Conservation (phyloP, 2,888 invertebrate species). For the Polyommatus iphigenia region DNA sequence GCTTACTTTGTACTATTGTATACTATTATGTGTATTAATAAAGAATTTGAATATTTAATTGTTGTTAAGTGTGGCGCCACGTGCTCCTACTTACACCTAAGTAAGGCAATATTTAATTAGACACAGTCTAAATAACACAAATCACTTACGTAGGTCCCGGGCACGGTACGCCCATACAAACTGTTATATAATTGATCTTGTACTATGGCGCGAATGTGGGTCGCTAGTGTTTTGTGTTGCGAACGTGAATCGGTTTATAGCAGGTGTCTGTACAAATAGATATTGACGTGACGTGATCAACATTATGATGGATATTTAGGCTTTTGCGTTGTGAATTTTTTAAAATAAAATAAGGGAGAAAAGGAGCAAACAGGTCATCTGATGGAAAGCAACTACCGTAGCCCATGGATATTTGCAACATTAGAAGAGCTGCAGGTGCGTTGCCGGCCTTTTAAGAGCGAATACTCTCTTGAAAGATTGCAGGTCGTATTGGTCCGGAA, state of each 20-base stretch:
- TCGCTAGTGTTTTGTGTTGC: slow-evolving; percentile 4
- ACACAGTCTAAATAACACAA: slow-evolving; percentile 17
- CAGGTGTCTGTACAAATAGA: slow-evolving; percentile 3
- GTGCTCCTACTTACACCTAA: neutral
- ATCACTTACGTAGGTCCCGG: slow-evolving; percentile 8
- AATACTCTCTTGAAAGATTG: too few relatives aligned
- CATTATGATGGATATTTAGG: neutral
- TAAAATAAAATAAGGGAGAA: too few relatives aligned
- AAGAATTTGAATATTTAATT: neutral
- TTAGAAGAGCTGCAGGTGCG: too few relatives aligned
- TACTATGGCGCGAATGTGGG: slow-evolving; percentile 18
- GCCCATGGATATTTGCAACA: too few relatives aligned
- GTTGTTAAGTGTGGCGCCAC: neutral
- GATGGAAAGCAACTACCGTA: too few relatives aligned
- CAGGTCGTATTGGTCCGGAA: too few relatives aligned
- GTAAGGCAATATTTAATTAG: slow-evolving; percentile 1
- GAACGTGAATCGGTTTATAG: neutral
- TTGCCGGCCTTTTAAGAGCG: too few relatives aligned
- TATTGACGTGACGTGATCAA: neutral
- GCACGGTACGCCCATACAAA: slow-evolving; percentile 11
- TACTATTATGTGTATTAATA: neutral
- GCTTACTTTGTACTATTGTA: neutral
- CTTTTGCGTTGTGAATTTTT: neutral
- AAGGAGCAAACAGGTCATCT: too few relatives aligned
- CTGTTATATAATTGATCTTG: slow-evolving; percentile 28